Percentiles rank a stretch among this genome's conserved stretches.
Evolutionary conservation across 2,888 invertebrate genomes (phyloP).

Genomic region (Anticlea derivata): DNA sequence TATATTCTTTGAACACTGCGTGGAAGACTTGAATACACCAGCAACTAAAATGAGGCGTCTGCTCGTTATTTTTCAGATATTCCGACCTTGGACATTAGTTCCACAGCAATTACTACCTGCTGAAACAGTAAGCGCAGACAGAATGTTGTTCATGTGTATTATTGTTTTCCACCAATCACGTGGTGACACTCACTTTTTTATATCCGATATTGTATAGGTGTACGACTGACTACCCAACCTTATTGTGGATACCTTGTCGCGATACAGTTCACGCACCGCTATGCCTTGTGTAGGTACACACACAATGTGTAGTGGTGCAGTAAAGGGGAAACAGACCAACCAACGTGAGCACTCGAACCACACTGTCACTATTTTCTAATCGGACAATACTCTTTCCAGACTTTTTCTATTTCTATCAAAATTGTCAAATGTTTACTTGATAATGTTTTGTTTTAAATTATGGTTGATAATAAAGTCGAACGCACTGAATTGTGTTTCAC

Average conservation of each 20-base stretch:
- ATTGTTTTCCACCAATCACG: conserved; percentile 76
- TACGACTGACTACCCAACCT: conserved; percentile 48
- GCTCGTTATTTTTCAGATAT: conserved; percentile 82
- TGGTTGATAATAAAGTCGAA: conserved; percentile 77
- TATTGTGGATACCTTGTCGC: conserved; percentile 59
- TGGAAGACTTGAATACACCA: conserved; percentile 64
- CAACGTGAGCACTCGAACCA: conserved; percentile 65
- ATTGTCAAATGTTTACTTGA: conserved; percentile 61
- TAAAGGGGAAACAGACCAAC: conserved; percentile 42
- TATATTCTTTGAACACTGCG: conserved; percentile 39
- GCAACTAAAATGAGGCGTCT: conserved; percentile 75
- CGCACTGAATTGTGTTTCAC: conserved; percentile 83
- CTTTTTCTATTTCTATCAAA: conserved; percentile 62
- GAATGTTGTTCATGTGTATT: conserved; percentile 79
- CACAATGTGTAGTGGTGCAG: conserved; percentile 34
- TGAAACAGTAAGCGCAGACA: conserved; percentile 82
- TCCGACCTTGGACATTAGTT: conserved; percentile 81
- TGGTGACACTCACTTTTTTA: conserved; percentile 60
- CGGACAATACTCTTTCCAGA: conserved; percentile 42
- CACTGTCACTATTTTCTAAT: conserved; percentile 60
- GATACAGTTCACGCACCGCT: conserved; percentile 41
- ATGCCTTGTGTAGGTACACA: too few relatives aligned
- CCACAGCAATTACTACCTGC: conserved; percentile 74
- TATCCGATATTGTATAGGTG: conserved; percentile 54
- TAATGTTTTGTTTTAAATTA: conserved; percentile 60